phyloP scores from a whole-genome alignment of 2,113 vertebrate species.

The Corydoras maculifer region DNA sequence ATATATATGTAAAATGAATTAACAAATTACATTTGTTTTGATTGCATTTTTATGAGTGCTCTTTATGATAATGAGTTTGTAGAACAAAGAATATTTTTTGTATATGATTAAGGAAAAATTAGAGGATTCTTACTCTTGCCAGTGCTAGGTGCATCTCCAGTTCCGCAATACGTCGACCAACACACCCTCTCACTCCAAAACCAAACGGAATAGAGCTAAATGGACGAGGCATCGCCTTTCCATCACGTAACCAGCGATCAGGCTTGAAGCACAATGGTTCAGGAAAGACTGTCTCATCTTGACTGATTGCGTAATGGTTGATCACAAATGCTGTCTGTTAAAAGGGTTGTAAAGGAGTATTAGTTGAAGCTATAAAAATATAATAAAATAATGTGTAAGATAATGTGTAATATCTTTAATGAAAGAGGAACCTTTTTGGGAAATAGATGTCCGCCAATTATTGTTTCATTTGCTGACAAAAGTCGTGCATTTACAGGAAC shows the following conservation, averaged over 20 bases:
- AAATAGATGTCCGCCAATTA: slow-evolving; percentile 62
- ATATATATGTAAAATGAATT: too few species aligned
- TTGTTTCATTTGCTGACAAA: slow-evolving; percentile 45
- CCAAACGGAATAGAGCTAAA: slow-evolving; percentile 72
- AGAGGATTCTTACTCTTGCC: slow-evolving; percentile 52
- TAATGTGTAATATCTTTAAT: not conserved
- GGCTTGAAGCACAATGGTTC: slow-evolving; percentile 59
- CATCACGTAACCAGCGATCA: slow-evolving; percentile 65
- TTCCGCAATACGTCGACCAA: slow-evolving; percentile 69
- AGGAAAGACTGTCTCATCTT: slow-evolving; percentile 61
- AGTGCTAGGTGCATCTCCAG: slow-evolving; percentile 68
- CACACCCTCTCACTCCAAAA: slow-evolving; percentile 67
- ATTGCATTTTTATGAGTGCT: too few species aligned
- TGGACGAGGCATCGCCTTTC: slow-evolving; percentile 49
- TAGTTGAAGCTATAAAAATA: not conserved
- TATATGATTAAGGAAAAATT: too few species aligned
- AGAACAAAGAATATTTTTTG: too few species aligned
- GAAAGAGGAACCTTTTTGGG: slow-evolving; percentile 53
- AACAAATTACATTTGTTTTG: too few species aligned
- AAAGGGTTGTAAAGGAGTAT: not conserved
- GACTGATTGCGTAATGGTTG: slow-evolving; percentile 62
- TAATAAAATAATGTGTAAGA: not conserved
- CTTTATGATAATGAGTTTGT: too few species aligned
- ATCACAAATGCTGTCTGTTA: slow-evolving; percentile 64
- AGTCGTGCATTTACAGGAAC: slow-evolving; percentile 58